Percentiles rank a stretch among this genome's conserved stretches.
Evolutionary conservation across 2,888 invertebrate genomes (phyloP).

Genomic region (Melanostoma mellinum): DNA sequence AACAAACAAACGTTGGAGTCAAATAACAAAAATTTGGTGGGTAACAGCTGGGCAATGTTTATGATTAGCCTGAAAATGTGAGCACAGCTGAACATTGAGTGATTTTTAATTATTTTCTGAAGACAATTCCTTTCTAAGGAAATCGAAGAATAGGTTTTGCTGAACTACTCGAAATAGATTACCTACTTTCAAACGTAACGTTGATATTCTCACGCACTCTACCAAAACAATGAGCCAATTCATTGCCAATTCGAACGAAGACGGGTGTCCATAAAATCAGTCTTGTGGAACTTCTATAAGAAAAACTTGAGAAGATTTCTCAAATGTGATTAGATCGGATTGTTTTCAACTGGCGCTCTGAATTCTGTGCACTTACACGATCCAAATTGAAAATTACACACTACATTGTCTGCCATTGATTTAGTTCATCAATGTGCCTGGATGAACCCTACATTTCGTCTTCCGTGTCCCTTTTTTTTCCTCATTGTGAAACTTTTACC

Average conservation of each 20-base stretch:
- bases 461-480: constrained; percentile 2
- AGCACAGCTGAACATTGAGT: too few relatives aligned
- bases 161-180: too few relatives aligned
- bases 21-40: neutral
- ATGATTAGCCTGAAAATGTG: too few relatives aligned
- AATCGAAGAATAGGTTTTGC: too few relatives aligned
- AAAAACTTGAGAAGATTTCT: constrained; percentile 14
- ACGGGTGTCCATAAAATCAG: constrained; percentile 6
- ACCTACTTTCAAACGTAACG: neutral
- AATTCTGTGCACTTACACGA: constrained; percentile 40
- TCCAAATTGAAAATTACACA: constrained; percentile 49
- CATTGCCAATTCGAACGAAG: neutral
- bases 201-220: neutral
- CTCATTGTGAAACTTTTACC: neutral
- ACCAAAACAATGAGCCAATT: neutral
- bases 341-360: constrained; percentile 8
- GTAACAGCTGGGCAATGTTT: too few relatives aligned
- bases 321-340: constrained; percentile 28
- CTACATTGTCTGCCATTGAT: constrained; percentile 61
- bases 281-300: constrained; percentile 24
- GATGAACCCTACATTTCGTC: constrained; percentile 29
- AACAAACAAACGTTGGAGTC: neutral
- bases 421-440: constrained; percentile 52
- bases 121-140: too few relatives aligned
- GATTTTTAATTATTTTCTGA: too few relatives aligned